A percentile compares a stretch with the other conserved stretches of the same genome.
These are phyloP conservation scores for Lacanobia wlatinum DNA, from an alignment of 2,888 invertebrate genomes.

Conservation along the genomic window DNA sequence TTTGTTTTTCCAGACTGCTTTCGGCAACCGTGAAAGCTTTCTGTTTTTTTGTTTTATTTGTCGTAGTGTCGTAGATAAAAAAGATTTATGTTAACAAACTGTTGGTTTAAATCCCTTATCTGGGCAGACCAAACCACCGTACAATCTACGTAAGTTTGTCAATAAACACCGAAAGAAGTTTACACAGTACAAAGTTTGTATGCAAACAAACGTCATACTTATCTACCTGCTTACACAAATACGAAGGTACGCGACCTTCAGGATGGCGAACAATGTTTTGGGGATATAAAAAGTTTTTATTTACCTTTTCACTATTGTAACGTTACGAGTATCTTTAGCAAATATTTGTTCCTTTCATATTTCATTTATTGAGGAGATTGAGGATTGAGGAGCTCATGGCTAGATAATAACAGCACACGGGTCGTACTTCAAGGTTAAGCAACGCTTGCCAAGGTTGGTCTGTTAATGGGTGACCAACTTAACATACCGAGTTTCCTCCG, in stretches of 20 bases:
- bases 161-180: conserved; percentile 36
- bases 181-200: conserved; percentile 34
- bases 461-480: too few relatives aligned
- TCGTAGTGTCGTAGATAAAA: background rate
- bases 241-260: conserved; percentile 18
- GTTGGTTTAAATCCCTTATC: background rate
- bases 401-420: too few relatives aligned
- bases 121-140: conserved; percentile 11
- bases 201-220: conserved; percentile 38
- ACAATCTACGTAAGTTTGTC: background rate
- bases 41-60: background rate
- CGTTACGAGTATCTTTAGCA: background rate
- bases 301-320: conserved; percentile 4
- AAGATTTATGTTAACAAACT: background rate
- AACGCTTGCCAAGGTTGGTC: too few relatives aligned
- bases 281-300: conserved; percentile 26
- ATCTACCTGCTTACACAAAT: conserved; percentile 47
- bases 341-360: conserved; percentile 14
- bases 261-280: conserved; percentile 11
- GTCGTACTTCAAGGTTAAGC: too few relatives aligned
- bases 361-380: too few relatives aligned
- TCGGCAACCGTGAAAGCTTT: background rate
- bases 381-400: too few relatives aligned
- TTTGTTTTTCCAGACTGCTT: conserved; percentile 3
- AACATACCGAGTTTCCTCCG: too few relatives aligned